Percentiles rank a stretch among this genome's conserved stretches.
These are phyloP conservation scores for Vultur gryphus DNA, from an alignment of 2,797 vertebrate genomes.

Conservation along the genomic window DNA sequence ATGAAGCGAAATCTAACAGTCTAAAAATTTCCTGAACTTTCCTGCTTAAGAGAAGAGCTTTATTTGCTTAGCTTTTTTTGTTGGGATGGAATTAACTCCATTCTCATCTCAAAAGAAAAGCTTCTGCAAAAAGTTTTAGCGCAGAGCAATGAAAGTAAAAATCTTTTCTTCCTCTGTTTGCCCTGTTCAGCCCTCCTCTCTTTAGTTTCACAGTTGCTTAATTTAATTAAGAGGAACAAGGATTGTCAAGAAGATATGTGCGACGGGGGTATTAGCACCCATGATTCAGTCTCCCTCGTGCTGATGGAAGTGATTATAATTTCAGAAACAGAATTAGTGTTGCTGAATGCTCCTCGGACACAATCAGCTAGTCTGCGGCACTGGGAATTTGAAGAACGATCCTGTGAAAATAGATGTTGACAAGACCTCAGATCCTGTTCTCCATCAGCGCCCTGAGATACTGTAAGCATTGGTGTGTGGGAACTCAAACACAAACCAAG, in stretches of 20 bases:
- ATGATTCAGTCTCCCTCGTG: not conserved
- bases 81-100: not conserved
- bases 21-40: not conserved
- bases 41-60: not conserved
- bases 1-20: not conserved
- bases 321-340: not conserved
- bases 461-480: slow-evolving; percentile 7
- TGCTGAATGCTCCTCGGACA: not conserved
- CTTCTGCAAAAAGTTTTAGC: not conserved
- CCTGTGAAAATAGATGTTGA: not conserved
- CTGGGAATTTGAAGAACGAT: slow-evolving; percentile 1
- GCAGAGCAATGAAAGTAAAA: not conserved
- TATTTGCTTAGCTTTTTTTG: not conserved
- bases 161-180: not conserved
- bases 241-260: not conserved
- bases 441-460: slow-evolving; percentile 16
- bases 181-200: not conserved
- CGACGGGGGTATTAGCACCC: not conserved
- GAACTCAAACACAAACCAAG: slow-evolving; percentile 37
- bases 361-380: not conserved
- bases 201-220: not conserved
- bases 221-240: not conserved
- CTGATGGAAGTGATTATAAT: not conserved
- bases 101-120: not conserved
- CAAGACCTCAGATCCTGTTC: slow-evolving; percentile 5